Evolutionary conservation across 2,888 invertebrate species (phyloP).

Genomic region (Polietes domitor): DNA sequence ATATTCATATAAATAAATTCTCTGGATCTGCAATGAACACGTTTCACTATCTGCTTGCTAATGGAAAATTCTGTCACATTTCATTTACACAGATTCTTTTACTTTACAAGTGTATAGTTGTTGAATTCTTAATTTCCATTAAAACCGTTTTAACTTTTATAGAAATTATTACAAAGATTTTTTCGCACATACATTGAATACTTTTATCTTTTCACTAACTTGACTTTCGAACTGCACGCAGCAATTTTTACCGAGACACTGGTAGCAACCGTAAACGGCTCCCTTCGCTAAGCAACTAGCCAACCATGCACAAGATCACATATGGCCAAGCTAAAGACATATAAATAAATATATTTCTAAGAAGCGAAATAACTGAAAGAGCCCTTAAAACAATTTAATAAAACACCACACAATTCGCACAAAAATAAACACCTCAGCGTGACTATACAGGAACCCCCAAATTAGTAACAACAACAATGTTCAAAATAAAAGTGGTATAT

Average conservation of each 20-base stretch:
- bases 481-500: not conserved
- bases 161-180: no score
- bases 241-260: slow-evolving; percentile 52
- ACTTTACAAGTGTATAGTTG: no score
- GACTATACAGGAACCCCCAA: not conserved
- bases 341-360: slow-evolving; percentile 23
- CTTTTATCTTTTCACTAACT: not conserved
- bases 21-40: no score
- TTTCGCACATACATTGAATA: no score
- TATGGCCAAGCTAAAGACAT: slow-evolving; percentile 28
- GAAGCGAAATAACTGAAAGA: slow-evolving; percentile 32
- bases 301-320: slow-evolving; percentile 48
- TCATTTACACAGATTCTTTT: no score
- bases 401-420: slow-evolving; percentile 27
- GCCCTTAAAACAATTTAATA: slow-evolving; percentile 53
- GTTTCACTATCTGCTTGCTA: no score
- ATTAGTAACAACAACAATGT: not conserved
- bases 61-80: no score
- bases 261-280: slow-evolving; percentile 27
- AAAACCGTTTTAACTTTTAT: no score
- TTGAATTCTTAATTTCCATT: no score
- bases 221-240: slow-evolving; percentile 20
- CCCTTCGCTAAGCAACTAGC: slow-evolving; percentile 53
- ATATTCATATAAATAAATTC: no score
- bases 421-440: slow-evolving; percentile 33